Conservation (phyloP, 2,113 vertebrate species). For the Chionomys nivalis region DNA sequence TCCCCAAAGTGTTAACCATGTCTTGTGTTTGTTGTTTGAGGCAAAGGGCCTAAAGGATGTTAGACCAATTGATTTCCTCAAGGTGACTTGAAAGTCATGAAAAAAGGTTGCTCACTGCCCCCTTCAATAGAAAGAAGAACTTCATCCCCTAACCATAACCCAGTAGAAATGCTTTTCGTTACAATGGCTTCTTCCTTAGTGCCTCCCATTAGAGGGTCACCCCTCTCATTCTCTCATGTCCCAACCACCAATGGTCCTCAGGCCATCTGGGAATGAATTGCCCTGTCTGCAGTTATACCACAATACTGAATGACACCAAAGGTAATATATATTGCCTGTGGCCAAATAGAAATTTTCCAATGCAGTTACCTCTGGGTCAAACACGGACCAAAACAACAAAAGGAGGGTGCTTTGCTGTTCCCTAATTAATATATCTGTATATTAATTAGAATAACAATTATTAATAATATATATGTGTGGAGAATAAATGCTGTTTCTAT, state of each 20-base stretch:
- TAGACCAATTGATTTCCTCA: conserved; percentile 13
- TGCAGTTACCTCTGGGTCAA: conserved; percentile 36
- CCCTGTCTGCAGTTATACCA: conserved; percentile 59
- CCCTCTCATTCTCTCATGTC: background rate
- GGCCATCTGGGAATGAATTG: background rate
- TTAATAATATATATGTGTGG: background rate
- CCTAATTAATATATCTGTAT: conserved; percentile 1
- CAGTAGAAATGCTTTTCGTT: conserved; percentile 25
- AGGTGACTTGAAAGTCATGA: conserved; percentile 17
- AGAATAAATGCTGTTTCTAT: conserved; percentile 53
- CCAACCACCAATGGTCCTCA: background rate
- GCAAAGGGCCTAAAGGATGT: conserved; percentile 27
- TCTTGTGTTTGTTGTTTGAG: background rate
- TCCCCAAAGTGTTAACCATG: background rate
- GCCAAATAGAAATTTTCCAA: conserved; percentile 61
- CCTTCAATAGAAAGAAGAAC: background rate
- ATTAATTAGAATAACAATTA: background rate
- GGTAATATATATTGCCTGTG: conserved; percentile 70
- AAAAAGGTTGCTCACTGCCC: background rate
- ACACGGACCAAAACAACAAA: background rate
- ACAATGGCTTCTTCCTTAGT: background rate
- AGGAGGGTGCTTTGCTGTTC: background rate
- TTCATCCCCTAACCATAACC: background rate
- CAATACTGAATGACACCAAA: conserved; percentile 76
- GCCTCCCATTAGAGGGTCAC: background rate